Conservation (phyloP, 2,888 invertebrate genomes). For the Nezara viridula region DNA sequence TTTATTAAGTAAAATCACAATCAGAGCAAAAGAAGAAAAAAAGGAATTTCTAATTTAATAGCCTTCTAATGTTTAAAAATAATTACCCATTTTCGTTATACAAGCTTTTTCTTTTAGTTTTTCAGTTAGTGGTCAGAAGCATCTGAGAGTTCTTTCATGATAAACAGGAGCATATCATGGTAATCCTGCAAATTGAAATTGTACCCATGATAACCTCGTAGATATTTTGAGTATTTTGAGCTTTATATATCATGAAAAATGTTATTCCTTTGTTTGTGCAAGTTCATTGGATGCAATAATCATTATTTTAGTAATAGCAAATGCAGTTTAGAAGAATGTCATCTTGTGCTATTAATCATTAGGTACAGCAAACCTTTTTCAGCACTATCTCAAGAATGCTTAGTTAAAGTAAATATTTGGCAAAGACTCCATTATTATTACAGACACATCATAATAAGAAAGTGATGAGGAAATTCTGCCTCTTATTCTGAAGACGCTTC, state of each 20-base stretch:
- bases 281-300: conserved; percentile 23
- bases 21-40: neutral
- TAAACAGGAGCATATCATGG: neutral
- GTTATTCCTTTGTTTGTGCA: conserved; percentile 18
- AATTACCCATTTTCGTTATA: neutral
- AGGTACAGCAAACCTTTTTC: conserved; percentile 10
- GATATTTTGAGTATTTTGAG: conserved; percentile 27
- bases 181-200: conserved; percentile 1
- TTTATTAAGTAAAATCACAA: neutral
- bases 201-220: neutral
- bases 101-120: neutral
- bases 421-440: conserved; percentile 49
- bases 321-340: conserved; percentile 46
- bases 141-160: neutral
- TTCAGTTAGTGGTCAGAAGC: neutral
- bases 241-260: neutral
- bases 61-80: neutral
- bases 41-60: neutral
- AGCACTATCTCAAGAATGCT: conserved; percentile 35
- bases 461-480: conserved; percentile 44
- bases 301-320: conserved; percentile 25
- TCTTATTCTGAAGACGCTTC: conserved; percentile 43
- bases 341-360: conserved; percentile 38
- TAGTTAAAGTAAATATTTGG: conserved; percentile 34
- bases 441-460: conserved; percentile 49